Conservation (phyloP, 2,797 vertebrate species). For the Galagoides demidoff region DNA sequence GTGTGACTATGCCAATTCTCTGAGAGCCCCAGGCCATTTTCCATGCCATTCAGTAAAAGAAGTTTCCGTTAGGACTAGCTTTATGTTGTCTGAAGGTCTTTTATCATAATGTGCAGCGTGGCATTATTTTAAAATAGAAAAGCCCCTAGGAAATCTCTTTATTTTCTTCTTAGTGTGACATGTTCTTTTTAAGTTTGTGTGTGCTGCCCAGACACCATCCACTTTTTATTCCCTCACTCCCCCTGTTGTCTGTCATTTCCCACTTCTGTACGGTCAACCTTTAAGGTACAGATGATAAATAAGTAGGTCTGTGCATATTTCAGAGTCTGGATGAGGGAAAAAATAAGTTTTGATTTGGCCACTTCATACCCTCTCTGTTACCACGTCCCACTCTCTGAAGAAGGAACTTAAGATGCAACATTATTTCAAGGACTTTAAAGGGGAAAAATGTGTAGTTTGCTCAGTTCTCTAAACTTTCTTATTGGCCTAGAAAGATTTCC, state of each 20-base stretch:
- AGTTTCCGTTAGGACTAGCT: slow-evolving; percentile 83
- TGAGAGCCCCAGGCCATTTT: slow-evolving; percentile 84
- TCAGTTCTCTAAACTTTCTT: background rate
- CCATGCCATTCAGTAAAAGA: slow-evolving; percentile 80
- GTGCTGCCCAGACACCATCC: background rate
- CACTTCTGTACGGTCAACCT: background rate
- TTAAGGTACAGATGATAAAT: background rate
- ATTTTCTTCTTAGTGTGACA: slow-evolving; percentile 5
- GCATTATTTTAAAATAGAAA: slow-evolving; percentile 61
- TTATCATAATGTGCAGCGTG: background rate
- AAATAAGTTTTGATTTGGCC: background rate
- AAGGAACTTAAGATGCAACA: background rate
- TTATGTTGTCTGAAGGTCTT: slow-evolving; percentile 58
- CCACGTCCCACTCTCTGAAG: background rate
- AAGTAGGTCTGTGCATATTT: background rate
- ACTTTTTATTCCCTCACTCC: background rate
- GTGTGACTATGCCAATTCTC: slow-evolving; percentile 60
- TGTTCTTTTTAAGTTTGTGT: background rate
- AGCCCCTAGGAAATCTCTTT: slow-evolving; percentile 22
- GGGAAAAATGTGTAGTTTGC: background rate
- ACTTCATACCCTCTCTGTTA: background rate
- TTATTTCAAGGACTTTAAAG: background rate
- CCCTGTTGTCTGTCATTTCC: background rate
- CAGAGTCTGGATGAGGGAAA: background rate
- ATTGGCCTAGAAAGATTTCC: background rate